Percentiles rank a stretch among this genome's conserved stretches.
phyloP scores from a whole-genome alignment of 2,113 vertebrate genomes.

The Prunella himalayana region DNA sequence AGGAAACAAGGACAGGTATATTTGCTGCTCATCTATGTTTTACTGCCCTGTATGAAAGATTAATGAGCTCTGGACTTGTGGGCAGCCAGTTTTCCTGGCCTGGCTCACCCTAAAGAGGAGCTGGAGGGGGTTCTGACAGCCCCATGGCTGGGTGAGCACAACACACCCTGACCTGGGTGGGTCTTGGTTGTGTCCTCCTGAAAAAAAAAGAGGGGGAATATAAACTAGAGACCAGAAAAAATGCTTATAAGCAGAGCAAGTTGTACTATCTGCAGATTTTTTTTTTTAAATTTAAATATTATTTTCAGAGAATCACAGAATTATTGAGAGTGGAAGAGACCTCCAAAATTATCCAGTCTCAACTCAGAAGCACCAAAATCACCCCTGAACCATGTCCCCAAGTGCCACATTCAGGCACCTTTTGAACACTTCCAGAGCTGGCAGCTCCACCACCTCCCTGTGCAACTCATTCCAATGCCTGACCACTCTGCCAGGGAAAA shows the following conservation, averaged over 20 bases:
- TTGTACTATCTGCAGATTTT: not conserved
- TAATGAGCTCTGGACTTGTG: not conserved
- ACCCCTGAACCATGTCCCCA: not conserved
- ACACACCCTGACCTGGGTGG: not conserved
- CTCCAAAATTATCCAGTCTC: not conserved
- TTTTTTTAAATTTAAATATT: no score
- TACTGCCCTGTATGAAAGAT: not conserved
- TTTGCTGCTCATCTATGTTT: not conserved
- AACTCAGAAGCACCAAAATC: not conserved
- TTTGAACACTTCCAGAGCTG: not conserved
- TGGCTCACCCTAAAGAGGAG: not conserved
- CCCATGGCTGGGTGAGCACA: rapidly evolving
- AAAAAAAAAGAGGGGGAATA: not conserved
- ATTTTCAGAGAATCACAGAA: not conserved
- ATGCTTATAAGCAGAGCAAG: not conserved
- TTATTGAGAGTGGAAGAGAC: not conserved
- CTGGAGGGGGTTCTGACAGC: not conserved
- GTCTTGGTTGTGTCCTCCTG: not conserved
- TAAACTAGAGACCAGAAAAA: not conserved
- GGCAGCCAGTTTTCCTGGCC: not conserved
- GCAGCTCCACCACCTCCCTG: not conserved
- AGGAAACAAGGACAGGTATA: not conserved
- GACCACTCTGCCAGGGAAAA: not conserved
- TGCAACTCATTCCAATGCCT: not conserved
- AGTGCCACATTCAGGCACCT: not conserved